A percentile compares a stretch with the other conserved stretches of the same genome.
Evolutionary conservation across 1,140 invertebrate species (phyloP).

Genomic region (Drosophila nigrodunni): DNA sequence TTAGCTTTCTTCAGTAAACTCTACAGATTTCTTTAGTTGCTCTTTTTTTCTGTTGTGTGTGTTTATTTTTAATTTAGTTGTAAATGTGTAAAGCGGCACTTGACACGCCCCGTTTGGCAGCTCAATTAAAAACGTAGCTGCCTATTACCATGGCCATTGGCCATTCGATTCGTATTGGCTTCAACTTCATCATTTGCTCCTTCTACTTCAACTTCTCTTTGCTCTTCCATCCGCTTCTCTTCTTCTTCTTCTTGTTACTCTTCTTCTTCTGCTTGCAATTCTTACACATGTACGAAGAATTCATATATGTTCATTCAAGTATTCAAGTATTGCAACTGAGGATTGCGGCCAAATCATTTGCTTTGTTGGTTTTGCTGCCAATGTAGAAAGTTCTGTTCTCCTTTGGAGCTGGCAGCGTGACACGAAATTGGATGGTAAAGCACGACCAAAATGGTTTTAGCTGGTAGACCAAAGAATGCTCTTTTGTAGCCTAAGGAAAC

Average conservation of each 20-base stretch:
- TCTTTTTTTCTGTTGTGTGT: slow-evolving; percentile 28
- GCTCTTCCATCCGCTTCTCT: background rate
- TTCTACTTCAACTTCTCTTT: background rate
- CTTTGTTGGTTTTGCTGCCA: slow-evolving; percentile 39
- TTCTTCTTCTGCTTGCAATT: background rate
- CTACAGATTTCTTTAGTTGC: slow-evolving; percentile 17
- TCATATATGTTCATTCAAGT: background rate
- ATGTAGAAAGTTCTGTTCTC: slow-evolving; percentile 36
- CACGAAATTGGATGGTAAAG: background rate
- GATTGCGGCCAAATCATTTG: slow-evolving; percentile 53
- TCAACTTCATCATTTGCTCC: background rate
- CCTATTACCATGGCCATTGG: slow-evolving; percentile 53
- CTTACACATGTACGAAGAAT: slow-evolving; percentile 2
- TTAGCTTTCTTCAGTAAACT: slow-evolving; percentile 66
- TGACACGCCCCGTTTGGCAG: slow-evolving; percentile 80
- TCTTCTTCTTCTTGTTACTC: background rate
- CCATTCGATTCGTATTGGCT: slow-evolving; percentile 32
- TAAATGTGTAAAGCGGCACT: slow-evolving; percentile 82
- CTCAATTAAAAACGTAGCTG: slow-evolving; percentile 80
- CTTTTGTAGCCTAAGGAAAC: no score
- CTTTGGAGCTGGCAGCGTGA: slow-evolving; percentile 17
- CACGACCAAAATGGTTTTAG: background rate
- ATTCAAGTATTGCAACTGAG: slow-evolving; percentile 29
- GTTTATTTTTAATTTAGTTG: slow-evolving; percentile 76
- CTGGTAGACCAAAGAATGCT: no score